These are phyloP conservation scores for Chionoecetes opilio DNA, from an alignment of 1,140 invertebrate genomes.

Conservation along the genomic window DNA sequence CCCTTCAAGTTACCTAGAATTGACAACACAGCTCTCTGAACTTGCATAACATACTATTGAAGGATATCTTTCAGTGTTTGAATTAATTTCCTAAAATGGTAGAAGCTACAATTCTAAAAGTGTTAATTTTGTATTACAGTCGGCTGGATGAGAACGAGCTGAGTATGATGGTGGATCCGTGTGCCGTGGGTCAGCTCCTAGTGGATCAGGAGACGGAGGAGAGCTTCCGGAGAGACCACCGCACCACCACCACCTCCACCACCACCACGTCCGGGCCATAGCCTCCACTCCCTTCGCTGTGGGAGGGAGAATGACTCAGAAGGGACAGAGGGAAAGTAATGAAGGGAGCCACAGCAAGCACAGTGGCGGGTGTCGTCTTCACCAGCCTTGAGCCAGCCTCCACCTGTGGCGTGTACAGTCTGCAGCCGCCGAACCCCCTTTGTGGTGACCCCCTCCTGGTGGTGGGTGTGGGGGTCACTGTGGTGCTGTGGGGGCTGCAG, in stretches of 20 bases:
- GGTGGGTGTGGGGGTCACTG: slow-evolving; percentile 34
- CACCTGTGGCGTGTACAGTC: slow-evolving; percentile 47
- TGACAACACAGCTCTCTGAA: too few species aligned
- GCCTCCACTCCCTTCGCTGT: slow-evolving; percentile 47
- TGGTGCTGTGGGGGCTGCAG: slow-evolving; percentile 54
- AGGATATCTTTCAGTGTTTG: neutral
- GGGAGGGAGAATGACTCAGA: slow-evolving; percentile 43
- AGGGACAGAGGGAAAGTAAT: neutral
- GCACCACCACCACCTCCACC: slow-evolving; percentile 58
- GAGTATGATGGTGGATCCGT: slow-evolving; percentile 74
- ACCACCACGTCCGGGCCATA: slow-evolving; percentile 67
- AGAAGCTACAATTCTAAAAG: neutral
- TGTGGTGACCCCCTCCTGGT: neutral
- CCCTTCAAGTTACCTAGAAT: too few species aligned
- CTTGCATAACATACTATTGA: neutral
- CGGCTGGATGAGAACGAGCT: slow-evolving; percentile 74
- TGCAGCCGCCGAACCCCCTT: slow-evolving; percentile 60
- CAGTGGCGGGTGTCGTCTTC: slow-evolving; percentile 51
- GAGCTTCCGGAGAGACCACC: slow-evolving; percentile 74
- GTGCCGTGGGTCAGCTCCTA: slow-evolving; percentile 70
- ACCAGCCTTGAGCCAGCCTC: slow-evolving; percentile 55
- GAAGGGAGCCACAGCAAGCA: neutral
- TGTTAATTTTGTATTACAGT: slow-evolving; percentile 54
- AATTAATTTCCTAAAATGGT: neutral
- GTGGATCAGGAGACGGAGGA: slow-evolving; percentile 76